Evolutionary conservation across 2,113 vertebrate genomes (phyloP).

Genomic region (Aramus guarauna): DNA sequence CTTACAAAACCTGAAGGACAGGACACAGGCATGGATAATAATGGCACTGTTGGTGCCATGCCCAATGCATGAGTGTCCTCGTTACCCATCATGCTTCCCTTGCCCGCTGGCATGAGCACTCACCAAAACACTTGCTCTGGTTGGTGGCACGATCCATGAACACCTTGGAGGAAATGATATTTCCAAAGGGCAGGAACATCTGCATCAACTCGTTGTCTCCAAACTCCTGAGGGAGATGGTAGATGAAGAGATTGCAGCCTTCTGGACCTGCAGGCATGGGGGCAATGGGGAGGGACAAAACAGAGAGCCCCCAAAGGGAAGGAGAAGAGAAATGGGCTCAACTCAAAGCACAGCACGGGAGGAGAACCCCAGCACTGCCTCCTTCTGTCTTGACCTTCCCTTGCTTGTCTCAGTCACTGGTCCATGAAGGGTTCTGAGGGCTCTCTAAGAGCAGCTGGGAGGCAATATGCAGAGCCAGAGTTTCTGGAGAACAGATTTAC

Average conservation of each 20-base stretch:
- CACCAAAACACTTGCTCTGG: conserved; percentile 99
- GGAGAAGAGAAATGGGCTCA: neutral
- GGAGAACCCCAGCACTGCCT: neutral
- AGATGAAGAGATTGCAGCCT: conserved; percentile 99
- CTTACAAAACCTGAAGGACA: conserved; percentile 90
- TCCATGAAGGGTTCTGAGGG: neutral
- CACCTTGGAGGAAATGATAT: conserved; percentile 98
- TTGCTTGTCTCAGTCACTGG: neutral
- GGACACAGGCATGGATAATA: neutral
- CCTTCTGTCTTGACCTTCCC: neutral
- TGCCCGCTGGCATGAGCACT: conserved; percentile 1
- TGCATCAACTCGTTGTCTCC: conserved; percentile 98
- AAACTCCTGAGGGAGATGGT: conserved; percentile 99
- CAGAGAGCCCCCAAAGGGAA: conserved; percentile 59
- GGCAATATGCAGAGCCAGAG: neutral
- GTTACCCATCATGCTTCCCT: neutral
- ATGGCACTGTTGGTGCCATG: neutral
- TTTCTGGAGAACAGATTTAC: neutral
- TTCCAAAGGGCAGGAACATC: conserved; percentile 98
- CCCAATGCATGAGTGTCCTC: neutral
- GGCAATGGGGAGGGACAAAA: conserved; percentile 29
- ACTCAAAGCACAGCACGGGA: neutral
- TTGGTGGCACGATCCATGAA: conserved; percentile 99
- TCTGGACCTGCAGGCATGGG: conserved; percentile 85
- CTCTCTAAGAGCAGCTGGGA: neutral